A percentile compares a stretch with the other conserved stretches of the same genome.
These are phyloP conservation scores for Dendroctonus ponderosae DNA, from an alignment of 1,140 invertebrate species.

Conservation along the genomic window DNA sequence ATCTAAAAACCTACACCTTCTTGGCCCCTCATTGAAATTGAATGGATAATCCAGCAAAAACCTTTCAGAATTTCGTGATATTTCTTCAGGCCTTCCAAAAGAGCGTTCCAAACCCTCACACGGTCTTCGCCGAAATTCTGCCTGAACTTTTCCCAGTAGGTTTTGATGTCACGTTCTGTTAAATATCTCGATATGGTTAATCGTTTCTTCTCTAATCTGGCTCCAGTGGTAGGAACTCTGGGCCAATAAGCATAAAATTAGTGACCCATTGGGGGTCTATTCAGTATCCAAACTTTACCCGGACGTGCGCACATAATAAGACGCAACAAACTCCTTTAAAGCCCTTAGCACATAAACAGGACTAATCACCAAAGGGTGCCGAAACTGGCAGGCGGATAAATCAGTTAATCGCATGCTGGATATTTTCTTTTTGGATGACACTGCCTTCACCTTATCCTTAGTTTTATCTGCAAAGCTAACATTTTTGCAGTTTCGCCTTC, in stretches of 20 bases:
- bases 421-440: constrained; percentile 6
- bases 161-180: constrained; percentile 52
- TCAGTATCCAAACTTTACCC: constrained; percentile 27
- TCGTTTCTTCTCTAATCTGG: constrained; percentile 35
- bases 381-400: constrained; percentile 26
- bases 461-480: constrained; percentile 12
- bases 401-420: constrained; percentile 8
- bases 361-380: constrained; percentile 56
- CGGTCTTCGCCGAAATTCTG: constrained; percentile 52
- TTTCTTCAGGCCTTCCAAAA: constrained; percentile 56
- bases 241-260: constrained; percentile 6
- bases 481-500: not conserved
- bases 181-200: constrained; percentile 54
- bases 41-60: constrained; percentile 9
- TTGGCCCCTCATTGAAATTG: not conserved
- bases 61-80: constrained; percentile 53
- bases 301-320: constrained; percentile 46
- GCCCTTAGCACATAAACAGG: constrained; percentile 55
- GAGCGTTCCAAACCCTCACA: constrained; percentile 57
- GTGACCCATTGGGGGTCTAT: not conserved
- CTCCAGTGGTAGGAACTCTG: constrained; percentile 32
- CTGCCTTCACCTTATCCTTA: constrained; percentile 5
- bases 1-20: constrained; percentile 33
- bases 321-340: constrained; percentile 54
- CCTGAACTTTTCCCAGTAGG: constrained; percentile 55